Evolutionary conservation across 2,888 invertebrate genomes (phyloP), one percentile per base, ranked within the genome.

Genomic region (Tuta absoluta): DNA sequence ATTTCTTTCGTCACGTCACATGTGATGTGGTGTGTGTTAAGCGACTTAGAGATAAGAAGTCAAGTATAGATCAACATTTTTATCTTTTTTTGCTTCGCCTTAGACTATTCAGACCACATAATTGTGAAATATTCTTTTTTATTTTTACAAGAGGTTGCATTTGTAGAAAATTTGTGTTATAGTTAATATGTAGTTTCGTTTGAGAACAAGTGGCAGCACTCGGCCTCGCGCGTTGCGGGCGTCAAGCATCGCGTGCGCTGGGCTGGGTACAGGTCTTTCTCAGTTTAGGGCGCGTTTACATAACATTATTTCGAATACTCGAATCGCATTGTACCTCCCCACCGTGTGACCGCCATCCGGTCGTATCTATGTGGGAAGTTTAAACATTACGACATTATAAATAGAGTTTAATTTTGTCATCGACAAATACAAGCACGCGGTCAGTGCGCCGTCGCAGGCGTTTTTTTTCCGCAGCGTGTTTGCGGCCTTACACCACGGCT

Each of bases 231-330:
- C 37, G 11, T 63, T 68, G 63, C 53, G 56, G 63, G 66, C 65
- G 64, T 65, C 59, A 59, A 59, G 62, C 63, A 66, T 69, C 60
- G 69, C 69, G 67, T 69, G 69, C 51, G 58, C 28, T 17, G 21
- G 21, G n/a, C 60, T 45, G 24, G 24, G 53, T 28, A 14, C 4
- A 24, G 56, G 33, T 74, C 76, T 79, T 79, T 74, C 72, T 71
- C 71, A 72, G 76, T 79, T 77, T 78, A 77, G 74, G 33, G 8
- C 10, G 33, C 8, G 4, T 33, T 33, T 33, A 33, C 33, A 33
- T 10, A 10, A 33, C 33, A 8, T 33, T 10, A 33, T 33, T 33
- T 33, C 33, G 33, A 33, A 33, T 10, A 33, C 33, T 33, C 10
- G 10, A 5, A 8, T 33, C 10, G 10, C 33, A 8, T 33, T 8